Conservation (phyloP, 2,888 invertebrate species). For the Molorchus minor region DNA sequence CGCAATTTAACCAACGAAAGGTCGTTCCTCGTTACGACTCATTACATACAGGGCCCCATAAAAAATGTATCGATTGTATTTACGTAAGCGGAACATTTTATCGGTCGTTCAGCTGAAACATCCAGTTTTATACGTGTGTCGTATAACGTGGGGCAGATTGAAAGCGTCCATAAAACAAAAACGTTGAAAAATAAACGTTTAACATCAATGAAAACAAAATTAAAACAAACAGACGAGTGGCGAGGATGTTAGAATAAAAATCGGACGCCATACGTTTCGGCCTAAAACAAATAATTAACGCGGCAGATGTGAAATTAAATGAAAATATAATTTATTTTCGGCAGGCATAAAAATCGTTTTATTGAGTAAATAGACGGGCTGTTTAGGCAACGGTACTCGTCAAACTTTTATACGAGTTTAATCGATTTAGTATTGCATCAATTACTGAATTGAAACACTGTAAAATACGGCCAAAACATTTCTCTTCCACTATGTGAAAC, state of each 20-base stretch:
- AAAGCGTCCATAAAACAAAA: slow-evolving; percentile 37
- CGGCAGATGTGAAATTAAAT: slow-evolving; percentile 31
- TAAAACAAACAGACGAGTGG: slow-evolving; percentile 34
- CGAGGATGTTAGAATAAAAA: slow-evolving; percentile 14
- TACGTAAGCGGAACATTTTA: slow-evolving; percentile 22
- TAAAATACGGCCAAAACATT: too few relatives aligned
- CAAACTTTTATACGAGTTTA: too few relatives aligned
- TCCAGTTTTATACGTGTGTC: slow-evolving; percentile 14
- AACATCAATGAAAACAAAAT: slow-evolving; percentile 44
- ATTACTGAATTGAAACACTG: too few relatives aligned
- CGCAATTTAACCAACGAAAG: too few relatives aligned
- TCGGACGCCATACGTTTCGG: slow-evolving; percentile 16
- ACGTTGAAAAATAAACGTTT: slow-evolving; percentile 46
- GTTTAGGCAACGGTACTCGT: slow-evolving; percentile 1
- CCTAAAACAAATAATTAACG: slow-evolving; percentile 31
- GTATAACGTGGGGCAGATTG: slow-evolving; percentile 22
- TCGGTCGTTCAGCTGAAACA: slow-evolving; percentile 26
- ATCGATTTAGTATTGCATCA: too few relatives aligned
- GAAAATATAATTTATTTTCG: slow-evolving; percentile 30
- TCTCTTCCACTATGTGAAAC: too few relatives aligned
- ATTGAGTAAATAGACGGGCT: slow-evolving; percentile 16
- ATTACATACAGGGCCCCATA: too few relatives aligned
- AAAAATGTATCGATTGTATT: slow-evolving; percentile 26
- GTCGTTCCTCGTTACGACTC: too few relatives aligned
- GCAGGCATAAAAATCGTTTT: slow-evolving; percentile 15